Evolutionary conservation across 2,888 invertebrate species (phyloP), one percentile per base, ranked within the genome.

Genomic region (Nomada flava): DNA sequence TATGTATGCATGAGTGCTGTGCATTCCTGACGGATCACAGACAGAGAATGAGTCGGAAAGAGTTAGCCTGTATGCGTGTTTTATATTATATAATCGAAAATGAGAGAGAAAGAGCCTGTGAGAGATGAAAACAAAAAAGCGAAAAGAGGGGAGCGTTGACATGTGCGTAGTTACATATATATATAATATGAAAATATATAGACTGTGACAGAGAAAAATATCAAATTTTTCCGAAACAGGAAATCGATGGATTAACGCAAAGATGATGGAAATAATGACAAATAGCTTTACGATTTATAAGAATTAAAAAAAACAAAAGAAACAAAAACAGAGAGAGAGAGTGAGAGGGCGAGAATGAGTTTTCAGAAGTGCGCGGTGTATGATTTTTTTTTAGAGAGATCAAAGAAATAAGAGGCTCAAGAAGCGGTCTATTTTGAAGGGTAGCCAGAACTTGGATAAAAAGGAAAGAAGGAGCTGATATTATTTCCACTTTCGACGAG

Each of bases 211-310:
- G 53, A 76, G 59, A 84, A 57, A 78, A 55, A 72, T 76, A 81
- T 79, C 75, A 82, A 69, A 86, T 79, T 82, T 78, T 75, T 64
- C 52, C 79, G 77, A 11, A 59, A 59, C 47, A 65, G 67, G 72
- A 82, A 71, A 70, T 70, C 53, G 44, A 20, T 68, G 81, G 70
- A 79, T 44, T 81, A 36, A 84, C 73, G 67, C 71, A 23, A 50
- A 23, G 23, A 26, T 36, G n/a, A 67, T 79, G 53, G 84, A 65
- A 84, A 81, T 79, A 83, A 70, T 84, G 81, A 90, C 73, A 86
- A 85, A 87, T 91, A 91, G 90, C 87, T 91, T 91, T 91, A 90
- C 79, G 65, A 85, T 88, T 89, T 89, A 85, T 87, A 86, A 84
- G 62, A 77, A 29, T 65, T 70, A 59, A 53, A 47, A 70, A 59